These are phyloP conservation scores for Drosophila parabipectinata DNA, from an alignment of 1,140 invertebrate genomes.

Conservation along the genomic window DNA sequence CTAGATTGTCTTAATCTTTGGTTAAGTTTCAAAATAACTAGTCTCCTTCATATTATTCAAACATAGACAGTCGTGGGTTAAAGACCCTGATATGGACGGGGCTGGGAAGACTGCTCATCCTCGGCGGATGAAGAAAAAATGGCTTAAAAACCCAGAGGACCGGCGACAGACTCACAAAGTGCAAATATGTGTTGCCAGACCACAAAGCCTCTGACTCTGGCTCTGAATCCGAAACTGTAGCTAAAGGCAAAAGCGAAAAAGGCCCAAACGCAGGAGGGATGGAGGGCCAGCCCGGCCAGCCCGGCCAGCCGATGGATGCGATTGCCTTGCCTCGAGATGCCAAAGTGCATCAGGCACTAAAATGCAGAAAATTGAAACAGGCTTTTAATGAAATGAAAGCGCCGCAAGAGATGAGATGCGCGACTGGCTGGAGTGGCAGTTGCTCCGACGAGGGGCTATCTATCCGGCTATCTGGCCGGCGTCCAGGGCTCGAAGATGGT, in stretches of 20 bases:
- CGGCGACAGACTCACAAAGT: slow-evolving; percentile 52
- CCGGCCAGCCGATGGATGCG: slow-evolving; percentile 1
- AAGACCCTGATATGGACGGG: not conserved
- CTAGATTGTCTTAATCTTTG: too few relatives aligned
- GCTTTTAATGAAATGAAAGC: slow-evolving; percentile 82
- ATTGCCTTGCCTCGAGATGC: slow-evolving; percentile 58
- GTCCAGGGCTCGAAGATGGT: slow-evolving; percentile 32
- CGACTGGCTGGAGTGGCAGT: slow-evolving; percentile 1
- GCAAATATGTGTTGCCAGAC: slow-evolving; percentile 71
- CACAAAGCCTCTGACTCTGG: slow-evolving; percentile 24
- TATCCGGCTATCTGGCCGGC: slow-evolving; percentile 25
- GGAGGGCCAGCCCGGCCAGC: not conserved
- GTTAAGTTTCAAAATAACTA: too few relatives aligned
- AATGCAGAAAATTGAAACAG: slow-evolving; percentile 83
- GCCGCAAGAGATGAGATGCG: slow-evolving; percentile 57
- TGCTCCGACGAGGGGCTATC: slow-evolving; percentile 9
- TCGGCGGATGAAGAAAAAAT: not conserved
- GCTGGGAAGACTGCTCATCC: slow-evolving; percentile 6
- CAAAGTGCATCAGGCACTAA: slow-evolving; percentile 83
- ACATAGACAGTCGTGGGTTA: slow-evolving; percentile 16
- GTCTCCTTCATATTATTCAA: not conserved
- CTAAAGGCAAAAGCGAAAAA: slow-evolving; percentile 17
- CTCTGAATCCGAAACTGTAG: not conserved
- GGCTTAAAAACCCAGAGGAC: not conserved
- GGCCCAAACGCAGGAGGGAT: not conserved